Evolutionary conservation across 92 coral and sea anemone genomes (phyloP).

Genomic region (Epizoanthus scotinus): DNA sequence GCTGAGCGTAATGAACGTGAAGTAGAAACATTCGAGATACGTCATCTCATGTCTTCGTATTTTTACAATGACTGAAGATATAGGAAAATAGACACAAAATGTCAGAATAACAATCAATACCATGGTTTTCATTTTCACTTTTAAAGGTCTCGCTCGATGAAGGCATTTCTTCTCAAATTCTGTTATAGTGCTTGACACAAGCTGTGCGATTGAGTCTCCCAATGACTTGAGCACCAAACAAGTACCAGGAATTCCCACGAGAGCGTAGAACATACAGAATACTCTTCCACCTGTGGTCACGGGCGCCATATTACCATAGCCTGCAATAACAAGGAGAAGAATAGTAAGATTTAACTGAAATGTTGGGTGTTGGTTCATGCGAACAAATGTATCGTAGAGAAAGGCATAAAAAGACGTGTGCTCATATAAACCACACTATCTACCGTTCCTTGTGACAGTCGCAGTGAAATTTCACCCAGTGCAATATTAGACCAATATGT

Average conservation of each 20-base stretch:
- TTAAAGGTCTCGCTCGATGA: conserved; percentile 41
- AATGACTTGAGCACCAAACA: conserved; percentile 74
- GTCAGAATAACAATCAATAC: conserved; percentile 48
- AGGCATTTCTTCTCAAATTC: conserved; percentile 55
- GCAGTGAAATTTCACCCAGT: no score
- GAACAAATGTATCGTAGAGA: neutral
- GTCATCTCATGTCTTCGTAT: conserved; percentile 47
- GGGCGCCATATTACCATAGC: conserved; percentile 87
- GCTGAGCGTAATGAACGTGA: conserved; percentile 70
- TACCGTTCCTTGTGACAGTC: no score
- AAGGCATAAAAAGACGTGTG: no score
- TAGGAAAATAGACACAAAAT: conserved; percentile 47
- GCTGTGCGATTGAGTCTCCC: conserved; percentile 66
- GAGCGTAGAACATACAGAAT: conserved; percentile 72
- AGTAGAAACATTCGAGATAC: conserved; percentile 70
- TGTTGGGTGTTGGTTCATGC: neutral
- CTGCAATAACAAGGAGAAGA: conserved; percentile 34
- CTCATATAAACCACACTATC: no score
- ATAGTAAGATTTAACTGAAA: neutral
- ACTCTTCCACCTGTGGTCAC: conserved; percentile 70
- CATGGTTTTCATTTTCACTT: conserved; percentile 67
- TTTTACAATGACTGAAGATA: conserved; percentile 49
- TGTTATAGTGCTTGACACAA: conserved; percentile 33
- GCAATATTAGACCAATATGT: no score
- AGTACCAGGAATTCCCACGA: conserved; percentile 77